These are phyloP conservation scores for Zaprionus davidi DNA, from an alignment of 1,140 invertebrate genomes.

Conservation along the genomic window DNA sequence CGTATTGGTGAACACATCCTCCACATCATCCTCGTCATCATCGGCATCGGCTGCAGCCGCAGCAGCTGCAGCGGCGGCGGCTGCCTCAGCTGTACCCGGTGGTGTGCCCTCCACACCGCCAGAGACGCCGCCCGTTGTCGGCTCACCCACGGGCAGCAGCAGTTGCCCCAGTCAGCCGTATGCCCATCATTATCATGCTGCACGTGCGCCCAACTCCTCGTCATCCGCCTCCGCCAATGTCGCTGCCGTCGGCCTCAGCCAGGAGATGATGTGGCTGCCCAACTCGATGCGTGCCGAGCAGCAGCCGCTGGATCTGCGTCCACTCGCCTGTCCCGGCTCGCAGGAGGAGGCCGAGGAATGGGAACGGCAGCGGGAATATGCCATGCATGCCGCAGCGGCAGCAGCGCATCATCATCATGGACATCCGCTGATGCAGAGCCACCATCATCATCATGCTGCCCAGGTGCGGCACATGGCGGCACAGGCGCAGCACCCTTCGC, in stretches of 20 bases:
- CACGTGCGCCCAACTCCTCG: conserved; percentile 64
- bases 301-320: conserved; percentile 92
- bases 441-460: conserved; percentile 62
- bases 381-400: conserved; percentile 78
- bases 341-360: conserved; percentile 86
- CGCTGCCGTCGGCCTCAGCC: conserved; percentile 87
- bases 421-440: conserved; percentile 68
- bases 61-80: conserved; percentile 32
- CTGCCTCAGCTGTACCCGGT: conserved; percentile 68
- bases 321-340: conserved; percentile 87
- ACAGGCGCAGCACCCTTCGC: conserved; percentile 65
- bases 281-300: conserved; percentile 89
- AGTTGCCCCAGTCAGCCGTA: conserved; percentile 72
- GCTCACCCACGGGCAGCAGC: conserved; percentile 79
- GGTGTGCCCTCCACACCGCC: conserved; percentile 83
- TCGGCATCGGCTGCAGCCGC: conserved; percentile 36
- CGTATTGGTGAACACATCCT: conserved; percentile 74
- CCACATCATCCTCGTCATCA: conserved; percentile 41
- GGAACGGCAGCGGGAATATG: conserved; percentile 86
- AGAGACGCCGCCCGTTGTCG: conserved; percentile 81
- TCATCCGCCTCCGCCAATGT: conserved; percentile 85
- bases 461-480: conserved; percentile 57
- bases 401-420: conserved; percentile 75
- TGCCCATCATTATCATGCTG: conserved; percentile 79
- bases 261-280: conserved; percentile 91